Conservation (phyloP, 2,113 vertebrate species). For the Lonchura striata region DNA sequence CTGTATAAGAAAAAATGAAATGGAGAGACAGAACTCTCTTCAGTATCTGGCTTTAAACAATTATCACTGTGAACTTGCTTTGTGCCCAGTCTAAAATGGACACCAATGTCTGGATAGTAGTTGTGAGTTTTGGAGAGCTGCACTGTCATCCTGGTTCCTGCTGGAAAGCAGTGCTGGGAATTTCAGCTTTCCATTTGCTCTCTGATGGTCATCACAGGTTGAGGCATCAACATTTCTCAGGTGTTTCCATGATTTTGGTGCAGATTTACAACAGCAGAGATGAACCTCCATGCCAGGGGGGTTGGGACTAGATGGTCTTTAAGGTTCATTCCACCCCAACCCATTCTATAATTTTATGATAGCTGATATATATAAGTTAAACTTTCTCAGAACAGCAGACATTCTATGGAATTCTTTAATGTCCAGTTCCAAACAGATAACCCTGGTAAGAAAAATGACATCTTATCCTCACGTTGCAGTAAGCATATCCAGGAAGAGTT, state of each 20-base stretch:
- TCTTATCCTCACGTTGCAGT: background rate
- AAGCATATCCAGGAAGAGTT: background rate
- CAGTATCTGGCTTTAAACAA: background rate
- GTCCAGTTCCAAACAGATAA: background rate
- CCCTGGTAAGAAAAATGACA: background rate
- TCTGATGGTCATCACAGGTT: background rate
- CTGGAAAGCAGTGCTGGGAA: background rate
- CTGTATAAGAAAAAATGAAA: background rate
- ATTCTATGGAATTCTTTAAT: background rate
- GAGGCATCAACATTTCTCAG: background rate
- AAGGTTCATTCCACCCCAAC: background rate
- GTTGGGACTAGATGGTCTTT: background rate
- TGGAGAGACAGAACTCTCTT: background rate
- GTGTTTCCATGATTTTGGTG: background rate
- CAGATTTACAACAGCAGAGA: background rate
- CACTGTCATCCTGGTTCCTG: background rate
- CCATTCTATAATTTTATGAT: background rate
- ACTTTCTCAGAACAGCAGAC: background rate
- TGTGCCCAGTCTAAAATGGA: background rate
- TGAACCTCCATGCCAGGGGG: background rate
- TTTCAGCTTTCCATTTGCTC: background rate
- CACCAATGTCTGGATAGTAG: background rate
- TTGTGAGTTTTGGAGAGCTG: background rate
- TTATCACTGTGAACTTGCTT: background rate
- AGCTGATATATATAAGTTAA: background rate